Conservation (phyloP, 2,888 invertebrate genomes). For the Scaptomyza caliginosa region DNA sequence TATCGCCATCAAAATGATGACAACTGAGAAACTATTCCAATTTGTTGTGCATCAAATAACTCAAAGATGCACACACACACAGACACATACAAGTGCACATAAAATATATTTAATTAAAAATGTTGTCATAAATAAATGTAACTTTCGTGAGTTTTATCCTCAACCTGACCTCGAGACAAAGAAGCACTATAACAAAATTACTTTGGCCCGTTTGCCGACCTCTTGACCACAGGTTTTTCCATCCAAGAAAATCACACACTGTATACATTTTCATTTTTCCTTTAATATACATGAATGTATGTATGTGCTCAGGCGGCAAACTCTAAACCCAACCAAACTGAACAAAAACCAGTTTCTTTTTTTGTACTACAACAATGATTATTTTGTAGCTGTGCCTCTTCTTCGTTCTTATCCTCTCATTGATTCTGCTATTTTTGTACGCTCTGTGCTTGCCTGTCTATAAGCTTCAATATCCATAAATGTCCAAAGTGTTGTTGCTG, state of each 20-base stretch:
- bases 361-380: slow-evolving; percentile 46
- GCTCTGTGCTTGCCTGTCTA: slow-evolving; percentile 62
- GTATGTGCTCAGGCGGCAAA: slow-evolving; percentile 16
- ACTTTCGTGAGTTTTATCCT: slow-evolving; percentile 25
- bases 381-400: slow-evolving; percentile 22
- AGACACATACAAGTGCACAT: background rate
- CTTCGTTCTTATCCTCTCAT: background rate
- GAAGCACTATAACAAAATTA: slow-evolving; percentile 18
- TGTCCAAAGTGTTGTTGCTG: slow-evolving; percentile 68
- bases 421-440: no score
- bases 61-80: background rate
- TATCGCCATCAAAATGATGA: slow-evolving; percentile 27
- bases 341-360: slow-evolving; percentile 60
- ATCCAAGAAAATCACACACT: slow-evolving; percentile 22
- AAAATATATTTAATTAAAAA: slow-evolving; percentile 53
- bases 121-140: slow-evolving; percentile 37
- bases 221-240: slow-evolving; percentile 59
- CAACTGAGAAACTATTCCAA: slow-evolving; percentile 4
- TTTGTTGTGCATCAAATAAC: slow-evolving; percentile 3
- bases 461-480: slow-evolving; percentile 79
- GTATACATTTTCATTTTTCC: slow-evolving; percentile 37
- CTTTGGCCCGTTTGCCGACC: slow-evolving; percentile 43
- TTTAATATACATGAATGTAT: background rate
- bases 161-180: slow-evolving; percentile 33
- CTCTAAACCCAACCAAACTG: slow-evolving; percentile 6